Evolutionary conservation across 2,888 invertebrate species (phyloP).

Genomic region (Pherbina coryleti): DNA sequence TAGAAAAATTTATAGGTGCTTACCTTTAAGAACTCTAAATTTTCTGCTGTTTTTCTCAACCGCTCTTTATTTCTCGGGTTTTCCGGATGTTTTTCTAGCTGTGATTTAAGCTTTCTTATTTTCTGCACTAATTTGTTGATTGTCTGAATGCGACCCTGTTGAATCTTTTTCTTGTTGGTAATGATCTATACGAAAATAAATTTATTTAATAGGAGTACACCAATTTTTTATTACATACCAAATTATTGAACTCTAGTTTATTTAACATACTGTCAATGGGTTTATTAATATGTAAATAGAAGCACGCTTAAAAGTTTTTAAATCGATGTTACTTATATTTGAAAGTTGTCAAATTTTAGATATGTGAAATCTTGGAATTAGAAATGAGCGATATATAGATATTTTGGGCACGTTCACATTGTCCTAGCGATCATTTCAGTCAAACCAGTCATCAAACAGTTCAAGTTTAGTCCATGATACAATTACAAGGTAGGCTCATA

Average conservation of each 20-base stretch:
- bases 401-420: too few species aligned
- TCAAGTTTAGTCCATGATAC: too few species aligned
- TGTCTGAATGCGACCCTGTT: conserved; percentile 58
- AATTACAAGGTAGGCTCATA: too few species aligned
- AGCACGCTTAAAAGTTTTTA: too few species aligned
- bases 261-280: conserved; percentile 57
- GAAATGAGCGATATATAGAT: too few species aligned
- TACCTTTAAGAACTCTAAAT: conserved; percentile 58
- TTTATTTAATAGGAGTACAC: neutral
- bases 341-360: neutral
- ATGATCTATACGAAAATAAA: conserved; percentile 56
- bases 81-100: conserved; percentile 57
- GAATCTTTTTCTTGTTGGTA: conserved; percentile 62
- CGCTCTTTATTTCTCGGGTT: conserved; percentile 57
- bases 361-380: too few species aligned
- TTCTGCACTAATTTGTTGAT: conserved; percentile 65
- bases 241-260: conserved; percentile 65
- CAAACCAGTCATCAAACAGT: too few species aligned
- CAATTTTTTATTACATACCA: conserved; percentile 53
- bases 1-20: neutral
- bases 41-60: conserved; percentile 54
- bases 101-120: conserved; percentile 60
- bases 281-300: too few species aligned
- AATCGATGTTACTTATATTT: neutral
- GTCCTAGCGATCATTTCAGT: too few species aligned